These are phyloP conservation scores for Nyctereutes procyonoides DNA, from an alignment of 2,113 vertebrate genomes.

Conservation along the genomic window DNA sequence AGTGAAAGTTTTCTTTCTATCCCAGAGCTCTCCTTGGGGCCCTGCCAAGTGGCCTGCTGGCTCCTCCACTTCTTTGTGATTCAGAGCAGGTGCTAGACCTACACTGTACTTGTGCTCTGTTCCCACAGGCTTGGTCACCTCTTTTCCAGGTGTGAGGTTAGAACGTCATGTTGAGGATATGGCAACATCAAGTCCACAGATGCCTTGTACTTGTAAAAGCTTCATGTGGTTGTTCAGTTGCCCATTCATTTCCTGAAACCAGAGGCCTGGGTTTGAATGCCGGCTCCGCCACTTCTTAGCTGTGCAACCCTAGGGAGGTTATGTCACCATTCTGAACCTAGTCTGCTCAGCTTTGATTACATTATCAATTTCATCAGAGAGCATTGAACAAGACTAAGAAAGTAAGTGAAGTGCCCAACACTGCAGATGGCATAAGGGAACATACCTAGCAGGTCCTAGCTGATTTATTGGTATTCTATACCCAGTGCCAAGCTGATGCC, in stretches of 20 bases:
- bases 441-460: not conserved
- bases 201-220: not conserved
- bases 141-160: not conserved
- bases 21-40: not conserved
- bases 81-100: not conserved
- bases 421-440: not conserved
- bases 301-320: not conserved
- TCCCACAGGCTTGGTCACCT: not conserved
- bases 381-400: not conserved
- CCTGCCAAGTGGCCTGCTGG: too few relatives aligned
- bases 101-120: accelerated
- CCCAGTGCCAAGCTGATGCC: not conserved
- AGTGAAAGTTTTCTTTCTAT: not conserved
- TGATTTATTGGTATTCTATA: not conserved
- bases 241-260: not conserved
- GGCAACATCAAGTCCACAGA: not conserved
- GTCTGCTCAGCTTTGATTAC: not conserved
- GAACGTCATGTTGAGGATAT: not conserved
- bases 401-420: not conserved
- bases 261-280: not conserved
- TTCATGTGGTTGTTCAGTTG: accelerated
- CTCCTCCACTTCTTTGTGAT: not conserved
- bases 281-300: not conserved
- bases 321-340: not conserved
- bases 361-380: not conserved